Evolutionary conservation across 2,888 invertebrate species (phyloP), one percentile per base, ranked within the genome.

Genomic region (Rhingia rostrata): DNA sequence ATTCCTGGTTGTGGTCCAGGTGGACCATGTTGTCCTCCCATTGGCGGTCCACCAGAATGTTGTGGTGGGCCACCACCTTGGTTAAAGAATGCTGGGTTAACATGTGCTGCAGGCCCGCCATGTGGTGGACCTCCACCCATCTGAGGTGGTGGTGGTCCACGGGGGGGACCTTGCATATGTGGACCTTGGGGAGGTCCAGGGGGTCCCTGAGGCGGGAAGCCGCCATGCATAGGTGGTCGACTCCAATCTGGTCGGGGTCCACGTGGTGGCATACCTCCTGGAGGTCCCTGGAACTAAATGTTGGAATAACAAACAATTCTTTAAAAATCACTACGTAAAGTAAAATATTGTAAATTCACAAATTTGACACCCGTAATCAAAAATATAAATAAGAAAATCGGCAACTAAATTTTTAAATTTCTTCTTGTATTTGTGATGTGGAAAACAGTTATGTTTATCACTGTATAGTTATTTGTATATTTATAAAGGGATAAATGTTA

Each of bases 21-120:
- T 87, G 92, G 91, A 22, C 93, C 92, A 60, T 93, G 93, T 22
- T 93, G 92, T 87, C 94, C 88, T 90, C 93, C 89, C 92, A 93
- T 89, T 37, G 92, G 93, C 7, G 93, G 93, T 39, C 93, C 94
- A 49, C 93, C 93, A 22, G 92, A 92, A 88, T 91, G 91, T 72
- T 90, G 91, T 39, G 90, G 90, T 10, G 91, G 91, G 2, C 89
- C 91, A 49, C 91, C 91, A 5, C 89, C 90, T 92, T 96, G 97
- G 89, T 96, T 96, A 92, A 98, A 98, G 94, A 98, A 98, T 80
- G 98, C 98, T 47, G 98, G 98, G 93, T 98, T 98, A 87, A 98
- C 97, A 92, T 98, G 98, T 58, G 98, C 98, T 33, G 98, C 97
- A 5, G 97, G 97, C 4, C 97, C 96, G 49, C 93, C 93, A 87